These are phyloP conservation scores for Anaspis maculata DNA, from an alignment of 2,888 invertebrate genomes.

Conservation along the genomic window DNA sequence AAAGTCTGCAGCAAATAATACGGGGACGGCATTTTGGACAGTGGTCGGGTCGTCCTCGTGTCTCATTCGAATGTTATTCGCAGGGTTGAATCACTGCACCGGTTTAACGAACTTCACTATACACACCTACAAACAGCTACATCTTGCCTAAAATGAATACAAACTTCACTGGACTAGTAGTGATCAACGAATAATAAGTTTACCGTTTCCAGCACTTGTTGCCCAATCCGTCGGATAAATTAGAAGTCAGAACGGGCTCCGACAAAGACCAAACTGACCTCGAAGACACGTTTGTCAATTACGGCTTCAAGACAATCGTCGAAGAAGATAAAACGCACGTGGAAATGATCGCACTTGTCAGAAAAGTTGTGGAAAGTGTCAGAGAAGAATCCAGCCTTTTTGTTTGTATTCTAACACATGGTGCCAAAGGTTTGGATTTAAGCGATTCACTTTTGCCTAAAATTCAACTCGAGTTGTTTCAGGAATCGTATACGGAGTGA, in stretches of 20 bases:
- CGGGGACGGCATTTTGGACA: too few relatives aligned
- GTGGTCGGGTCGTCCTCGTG: too few relatives aligned
- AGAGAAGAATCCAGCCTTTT: slow-evolving; percentile 37
- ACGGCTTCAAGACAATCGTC: slow-evolving; percentile 34
- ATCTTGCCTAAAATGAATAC: too few relatives aligned
- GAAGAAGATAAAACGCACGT: slow-evolving; percentile 29
- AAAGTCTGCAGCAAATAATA: too few relatives aligned
- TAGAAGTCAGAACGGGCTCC: slow-evolving; percentile 36
- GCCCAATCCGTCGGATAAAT: not conserved
- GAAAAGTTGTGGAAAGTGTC: slow-evolving; percentile 24
- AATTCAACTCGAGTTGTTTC: too few relatives aligned
- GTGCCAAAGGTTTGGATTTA: slow-evolving; percentile 41
- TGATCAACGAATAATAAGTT: too few relatives aligned
- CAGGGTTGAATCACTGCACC: too few relatives aligned
- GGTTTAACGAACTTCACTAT: too few relatives aligned
- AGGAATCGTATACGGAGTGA: slow-evolving; percentile 46
- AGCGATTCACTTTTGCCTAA: too few relatives aligned
- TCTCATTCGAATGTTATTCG: too few relatives aligned
- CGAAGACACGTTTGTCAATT: slow-evolving; percentile 32
- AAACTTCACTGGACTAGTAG: too few relatives aligned
- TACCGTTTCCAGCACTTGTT: not conserved
- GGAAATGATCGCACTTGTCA: slow-evolving; percentile 26
- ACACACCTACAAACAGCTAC: too few relatives aligned
- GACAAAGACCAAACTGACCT: slow-evolving; percentile 33
- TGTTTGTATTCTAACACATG: slow-evolving; percentile 43